Conservation (phyloP, 1,140 invertebrate species). For the Megathymus violae region DNA sequence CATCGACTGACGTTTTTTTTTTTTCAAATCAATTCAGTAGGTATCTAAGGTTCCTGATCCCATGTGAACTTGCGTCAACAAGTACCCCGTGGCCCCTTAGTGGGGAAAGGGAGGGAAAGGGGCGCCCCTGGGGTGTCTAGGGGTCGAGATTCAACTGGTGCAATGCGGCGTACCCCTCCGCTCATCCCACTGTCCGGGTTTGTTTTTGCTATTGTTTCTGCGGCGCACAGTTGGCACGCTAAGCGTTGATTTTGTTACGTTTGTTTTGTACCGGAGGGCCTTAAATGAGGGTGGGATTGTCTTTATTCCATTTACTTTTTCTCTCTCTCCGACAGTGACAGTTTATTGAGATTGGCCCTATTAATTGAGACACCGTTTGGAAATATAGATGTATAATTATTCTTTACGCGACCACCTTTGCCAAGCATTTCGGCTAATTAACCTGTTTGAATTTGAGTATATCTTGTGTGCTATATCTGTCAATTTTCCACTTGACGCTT, state of each 20-base stretch:
- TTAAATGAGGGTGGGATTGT: slow-evolving; percentile 53
- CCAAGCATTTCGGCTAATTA: not conserved
- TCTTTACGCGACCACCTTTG: not conserved
- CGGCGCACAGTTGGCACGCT: slow-evolving; percentile 63
- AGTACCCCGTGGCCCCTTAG: slow-evolving; percentile 54
- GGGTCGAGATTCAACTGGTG: slow-evolving; percentile 81
- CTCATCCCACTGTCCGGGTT: slow-evolving; percentile 63
- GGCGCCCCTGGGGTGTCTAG: slow-evolving; percentile 42
- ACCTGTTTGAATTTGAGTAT: not conserved
- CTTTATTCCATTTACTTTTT: slow-evolving; percentile 52
- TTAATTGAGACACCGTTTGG: slow-evolving; percentile 44
- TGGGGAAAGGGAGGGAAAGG: slow-evolving; percentile 34
- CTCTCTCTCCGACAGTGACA: slow-evolving; percentile 36
- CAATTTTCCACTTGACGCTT: slow-evolving; percentile 4
- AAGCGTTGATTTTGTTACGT: slow-evolving; percentile 69
- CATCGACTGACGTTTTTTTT: slow-evolving; percentile 15
- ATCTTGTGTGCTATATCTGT: not conserved
- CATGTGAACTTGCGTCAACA: slow-evolving; percentile 68
- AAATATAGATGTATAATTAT: slow-evolving; percentile 33
- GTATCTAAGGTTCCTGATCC: slow-evolving; percentile 47
- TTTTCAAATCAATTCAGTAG: slow-evolving; percentile 55
- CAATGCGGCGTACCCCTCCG: slow-evolving; percentile 74
- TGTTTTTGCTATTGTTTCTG: slow-evolving; percentile 72
- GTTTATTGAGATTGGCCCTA: slow-evolving; percentile 48
- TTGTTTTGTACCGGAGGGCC: slow-evolving; percentile 60